Conservation (phyloP, 2,888 invertebrate genomes). For the Nephrotoma guestfalica region DNA sequence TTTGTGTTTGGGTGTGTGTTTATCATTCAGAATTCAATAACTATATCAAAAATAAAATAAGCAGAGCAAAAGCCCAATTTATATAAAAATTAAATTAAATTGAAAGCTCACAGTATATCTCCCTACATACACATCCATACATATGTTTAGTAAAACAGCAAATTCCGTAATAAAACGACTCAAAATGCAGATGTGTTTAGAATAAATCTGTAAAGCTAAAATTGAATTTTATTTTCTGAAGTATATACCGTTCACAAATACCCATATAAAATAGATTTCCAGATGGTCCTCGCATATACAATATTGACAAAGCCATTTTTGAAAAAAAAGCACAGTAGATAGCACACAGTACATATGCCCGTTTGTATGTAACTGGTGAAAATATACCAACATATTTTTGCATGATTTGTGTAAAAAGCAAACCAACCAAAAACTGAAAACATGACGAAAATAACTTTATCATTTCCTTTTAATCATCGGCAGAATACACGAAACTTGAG, state of each 20-base stretch:
- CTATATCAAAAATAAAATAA: too few relatives aligned
- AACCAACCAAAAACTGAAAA: background rate
- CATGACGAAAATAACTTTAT: background rate
- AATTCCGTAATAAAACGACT: background rate
- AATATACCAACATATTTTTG: background rate
- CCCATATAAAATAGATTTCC: background rate
- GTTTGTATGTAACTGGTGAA: background rate
- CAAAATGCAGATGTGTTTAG: conserved; percentile 3
- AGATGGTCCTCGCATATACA: background rate
- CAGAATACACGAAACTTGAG: background rate
- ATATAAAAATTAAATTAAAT: too few relatives aligned
- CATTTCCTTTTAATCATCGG: background rate
- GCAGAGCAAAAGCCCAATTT: too few relatives aligned
- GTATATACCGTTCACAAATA: background rate
- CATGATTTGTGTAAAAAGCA: background rate
- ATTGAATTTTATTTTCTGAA: conserved; percentile 8
- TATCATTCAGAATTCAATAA: too few relatives aligned
- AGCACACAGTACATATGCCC: background rate
- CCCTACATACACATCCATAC: too few relatives aligned
- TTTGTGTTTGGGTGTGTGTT: too few relatives aligned
- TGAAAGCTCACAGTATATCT: too few relatives aligned
- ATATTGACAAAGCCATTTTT: background rate
- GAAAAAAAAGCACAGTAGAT: background rate
- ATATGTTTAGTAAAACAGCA: too few relatives aligned
- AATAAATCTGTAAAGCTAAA: conserved; percentile 7